Evolutionary conservation across 2,888 invertebrate genomes (phyloP).

Genomic region (Bembecia ichneumoniformis): DNA sequence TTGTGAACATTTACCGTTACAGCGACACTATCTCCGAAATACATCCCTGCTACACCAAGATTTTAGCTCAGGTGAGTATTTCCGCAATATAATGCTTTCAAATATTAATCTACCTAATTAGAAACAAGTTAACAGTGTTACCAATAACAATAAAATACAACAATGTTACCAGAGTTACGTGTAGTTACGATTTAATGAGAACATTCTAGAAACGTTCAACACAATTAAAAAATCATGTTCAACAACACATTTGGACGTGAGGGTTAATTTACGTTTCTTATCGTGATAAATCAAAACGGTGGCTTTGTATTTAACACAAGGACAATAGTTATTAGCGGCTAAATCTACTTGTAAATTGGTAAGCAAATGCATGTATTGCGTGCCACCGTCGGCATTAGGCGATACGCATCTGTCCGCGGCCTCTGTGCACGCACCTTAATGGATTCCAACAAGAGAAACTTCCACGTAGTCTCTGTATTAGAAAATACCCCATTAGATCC

Average conservation of each 20-base stretch:
- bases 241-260: not conserved
- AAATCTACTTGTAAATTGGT: constrained; percentile 20
- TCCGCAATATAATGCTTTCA: not conserved
- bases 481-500: no score
- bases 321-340: constrained; percentile 15
- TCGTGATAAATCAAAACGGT: not conserved
- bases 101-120: no score
- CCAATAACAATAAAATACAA: constrained; percentile 74
- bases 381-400: constrained; percentile 21
- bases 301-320: constrained; percentile 9
- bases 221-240: not conserved
- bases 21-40: constrained; percentile 87
- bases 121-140: constrained; percentile 64
- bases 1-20: constrained; percentile 94
- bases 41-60: constrained; percentile 91
- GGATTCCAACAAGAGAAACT: constrained; percentile 45
- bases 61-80: constrained; percentile 83
- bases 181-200: no score
- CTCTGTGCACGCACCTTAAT: constrained; percentile 42
- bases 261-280: not conserved
- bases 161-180: constrained; percentile 5
- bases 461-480: constrained; percentile 21
- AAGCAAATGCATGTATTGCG: constrained; percentile 45
- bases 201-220: not conserved
- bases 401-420: constrained; percentile 25